These are phyloP conservation scores for Sarcophaga subvicina DNA, from an alignment of 2,888 invertebrate species.

Conservation along the genomic window DNA sequence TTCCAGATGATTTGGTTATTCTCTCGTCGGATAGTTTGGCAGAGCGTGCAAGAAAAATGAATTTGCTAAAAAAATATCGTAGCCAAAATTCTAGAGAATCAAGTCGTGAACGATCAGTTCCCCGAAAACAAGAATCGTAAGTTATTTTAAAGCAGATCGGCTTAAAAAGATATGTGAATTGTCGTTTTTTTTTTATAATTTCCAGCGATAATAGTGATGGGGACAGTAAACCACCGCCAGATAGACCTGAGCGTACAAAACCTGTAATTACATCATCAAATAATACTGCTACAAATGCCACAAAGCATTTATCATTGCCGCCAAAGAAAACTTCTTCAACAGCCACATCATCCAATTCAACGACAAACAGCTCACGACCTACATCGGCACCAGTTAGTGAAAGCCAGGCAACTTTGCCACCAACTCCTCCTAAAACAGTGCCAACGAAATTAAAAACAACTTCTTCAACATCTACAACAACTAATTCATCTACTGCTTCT, in stretches of 20 bases:
- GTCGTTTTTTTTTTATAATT: not conserved
- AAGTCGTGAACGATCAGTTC: conserved; percentile 79
- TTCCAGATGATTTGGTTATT: conserved; percentile 84
- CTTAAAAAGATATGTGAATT: too few species aligned
- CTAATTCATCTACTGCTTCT: conserved; percentile 49
- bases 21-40: conserved; percentile 87
- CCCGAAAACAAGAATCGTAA: conserved; percentile 79
- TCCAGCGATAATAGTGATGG: conserved; percentile 69
- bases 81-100: conserved; percentile 79
- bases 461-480: conserved; percentile 54
- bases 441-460: conserved; percentile 63
- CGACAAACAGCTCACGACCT: conserved; percentile 53
- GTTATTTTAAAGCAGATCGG: conserved; percentile 37
- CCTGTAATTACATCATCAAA: conserved; percentile 62
- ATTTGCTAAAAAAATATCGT: conserved; percentile 82
- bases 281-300: conserved; percentile 42
- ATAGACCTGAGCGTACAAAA: conserved; percentile 79
- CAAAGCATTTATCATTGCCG: conserved; percentile 75
- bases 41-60: conserved; percentile 87
- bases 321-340: conserved; percentile 75
- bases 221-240: conserved; percentile 73
- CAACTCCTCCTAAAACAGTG: conserved; percentile 45
- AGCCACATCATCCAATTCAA: conserved; percentile 53
- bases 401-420: conserved; percentile 46
- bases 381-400: conserved; percentile 60